Evolutionary conservation across 2,113 vertebrate genomes (phyloP).

Genomic region (Scartelaos histophorus): DNA sequence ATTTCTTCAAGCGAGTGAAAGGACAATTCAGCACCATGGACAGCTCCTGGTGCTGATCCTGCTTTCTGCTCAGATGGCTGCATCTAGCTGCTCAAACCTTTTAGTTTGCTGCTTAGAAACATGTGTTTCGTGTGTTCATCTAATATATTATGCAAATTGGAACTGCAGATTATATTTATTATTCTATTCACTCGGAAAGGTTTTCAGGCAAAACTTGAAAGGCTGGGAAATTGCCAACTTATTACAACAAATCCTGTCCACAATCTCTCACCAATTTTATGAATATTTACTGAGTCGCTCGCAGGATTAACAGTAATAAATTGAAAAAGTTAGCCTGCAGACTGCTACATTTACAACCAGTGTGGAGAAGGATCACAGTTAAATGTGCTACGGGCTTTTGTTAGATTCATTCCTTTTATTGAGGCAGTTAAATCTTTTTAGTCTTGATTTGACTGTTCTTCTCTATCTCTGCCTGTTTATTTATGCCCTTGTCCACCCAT

Average conservation of each 20-base stretch:
- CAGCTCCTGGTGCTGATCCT: neutral
- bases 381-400: neutral
- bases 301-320: conserved; percentile 4
- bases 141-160: neutral
- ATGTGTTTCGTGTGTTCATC: neutral
- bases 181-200: neutral
- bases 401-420: conserved; percentile 11
- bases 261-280: neutral
- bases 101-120: neutral
- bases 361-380: neutral
- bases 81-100: neutral
- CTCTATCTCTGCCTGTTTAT: conserved; percentile 4
- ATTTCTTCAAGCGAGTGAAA: neutral
- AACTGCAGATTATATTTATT: neutral
- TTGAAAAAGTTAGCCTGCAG: conserved; percentile 1
- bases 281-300: conserved; percentile 2
- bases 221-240: conserved; percentile 1
- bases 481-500: neutral
- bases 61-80: neutral
- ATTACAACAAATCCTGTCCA: conserved; percentile 2
- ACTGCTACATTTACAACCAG: neutral
- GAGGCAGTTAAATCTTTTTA: conserved; percentile 2
- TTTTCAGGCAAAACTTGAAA: neutral
- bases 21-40: conserved; percentile 43
- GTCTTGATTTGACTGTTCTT: conserved; percentile 5